Base-by-base conservation (phyloP, 2,797 vertebrate species). In the Varecia variegata region DNA sequence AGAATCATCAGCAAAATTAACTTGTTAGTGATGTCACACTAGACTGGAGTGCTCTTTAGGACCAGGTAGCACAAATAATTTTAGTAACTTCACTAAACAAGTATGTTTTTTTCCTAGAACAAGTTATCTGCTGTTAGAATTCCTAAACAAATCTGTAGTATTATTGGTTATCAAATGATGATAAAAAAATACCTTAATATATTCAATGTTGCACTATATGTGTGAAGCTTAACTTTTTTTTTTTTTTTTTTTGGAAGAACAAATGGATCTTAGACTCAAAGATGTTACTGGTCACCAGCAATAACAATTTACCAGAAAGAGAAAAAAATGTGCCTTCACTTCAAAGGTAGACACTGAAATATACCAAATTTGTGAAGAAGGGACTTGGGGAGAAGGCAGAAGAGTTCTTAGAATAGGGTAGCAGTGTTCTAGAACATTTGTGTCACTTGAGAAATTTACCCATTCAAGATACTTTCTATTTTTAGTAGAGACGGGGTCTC, bases 1-100 rank as follows among this genome's bases (percentile, higher is more conserved):
- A 89, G 12, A 68, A 27, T 45, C 25, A 73, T 38, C n/a, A 95
- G 80, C 21, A 85, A 85, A 88, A 87, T 71, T 76, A 83, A 83
- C 74, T 71, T 80, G 54, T 27, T 91, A 38, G 8, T 84, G 23
- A 68, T 45, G 38, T 76, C 62, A 88, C 7, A 77, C 23, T 84
- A 90, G 5, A 18, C 38, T 54, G 12, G 40, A 67, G 27, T 83
- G 38, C 4, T 70, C 67, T 85, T 89, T 80, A 80, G 83, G 38
- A 96, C 8, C 40, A 65, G 0, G 25, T 35, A 89, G 77, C 71
- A 23, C 50, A 68, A 91, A 97, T 38, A 92, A 90, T 18, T 79
- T 67, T 71, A 89, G n/a, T 94, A 93, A 94, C 40, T 82, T 76
- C 67, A 96, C 32, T 91, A 25, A 85, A 88, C n/a, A 95, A 76